Evolutionary conservation across 2,797 vertebrate species (phyloP).

Genomic region (Lacerta bilineata): DNA sequence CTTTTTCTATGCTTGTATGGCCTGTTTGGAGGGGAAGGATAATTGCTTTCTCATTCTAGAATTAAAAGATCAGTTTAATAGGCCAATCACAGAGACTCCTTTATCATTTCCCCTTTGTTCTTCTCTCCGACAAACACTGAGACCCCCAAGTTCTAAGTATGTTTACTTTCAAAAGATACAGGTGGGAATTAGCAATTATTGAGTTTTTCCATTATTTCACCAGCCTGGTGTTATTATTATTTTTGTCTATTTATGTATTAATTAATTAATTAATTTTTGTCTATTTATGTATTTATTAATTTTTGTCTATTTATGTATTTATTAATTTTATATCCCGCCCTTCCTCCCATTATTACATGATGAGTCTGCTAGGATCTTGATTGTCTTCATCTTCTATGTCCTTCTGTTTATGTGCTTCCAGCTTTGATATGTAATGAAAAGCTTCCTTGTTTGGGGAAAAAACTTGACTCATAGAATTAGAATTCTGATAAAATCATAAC

Average conservation of each 20-base stretch:
- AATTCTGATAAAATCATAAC: not conserved
- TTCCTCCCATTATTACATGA: not conserved
- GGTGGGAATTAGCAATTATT: not conserved
- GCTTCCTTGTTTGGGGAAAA: too few species aligned
- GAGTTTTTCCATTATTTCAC: not conserved
- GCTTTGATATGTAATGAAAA: not conserved
- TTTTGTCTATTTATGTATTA: too few species aligned
- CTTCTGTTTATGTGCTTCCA: not conserved
- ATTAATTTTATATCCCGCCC: too few species aligned
- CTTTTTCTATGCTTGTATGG: not conserved
- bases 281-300: too few species aligned
- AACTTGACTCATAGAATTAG: not conserved
- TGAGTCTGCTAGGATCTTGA: not conserved
- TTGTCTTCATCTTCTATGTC: not conserved
- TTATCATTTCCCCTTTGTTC: too few species aligned
- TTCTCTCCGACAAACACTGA: too few species aligned
- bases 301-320: too few species aligned
- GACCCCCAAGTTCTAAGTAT: not conserved
- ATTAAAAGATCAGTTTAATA: not conserved
- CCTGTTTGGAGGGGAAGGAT: not conserved
- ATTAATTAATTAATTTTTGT: too few species aligned
- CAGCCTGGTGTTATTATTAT: too few species aligned
- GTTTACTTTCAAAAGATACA: not conserved
- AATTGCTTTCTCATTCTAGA: slow-evolving; percentile 6
- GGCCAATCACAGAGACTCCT: not conserved